Percentiles rank a stretch among this genome's conserved stretches.
These are phyloP conservation scores for Myiozetetes cayanensis DNA, from an alignment of 2,113 vertebrate genomes.

Conservation along the genomic window DNA sequence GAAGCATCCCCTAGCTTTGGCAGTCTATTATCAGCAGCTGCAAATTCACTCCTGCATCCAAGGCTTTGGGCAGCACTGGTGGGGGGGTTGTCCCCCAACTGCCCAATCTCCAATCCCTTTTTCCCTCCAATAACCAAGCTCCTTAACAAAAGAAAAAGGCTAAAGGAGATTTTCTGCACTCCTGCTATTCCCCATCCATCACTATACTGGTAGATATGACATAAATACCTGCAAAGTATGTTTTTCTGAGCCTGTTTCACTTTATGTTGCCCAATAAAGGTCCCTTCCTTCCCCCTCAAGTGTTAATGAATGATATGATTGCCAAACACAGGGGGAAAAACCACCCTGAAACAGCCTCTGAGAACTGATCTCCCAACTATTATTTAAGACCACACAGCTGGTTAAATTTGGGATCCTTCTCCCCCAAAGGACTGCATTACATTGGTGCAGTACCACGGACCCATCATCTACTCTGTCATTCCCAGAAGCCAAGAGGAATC, in stretches of 20 bases:
- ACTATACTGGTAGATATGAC: neutral
- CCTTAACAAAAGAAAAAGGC: neutral
- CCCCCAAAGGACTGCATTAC: rapidly evolving
- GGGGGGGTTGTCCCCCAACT: neutral
- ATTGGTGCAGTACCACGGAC: rapidly evolving
- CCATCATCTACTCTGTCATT: neutral
- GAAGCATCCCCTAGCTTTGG: neutral
- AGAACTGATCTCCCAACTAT: neutral
- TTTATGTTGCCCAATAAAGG: neutral
- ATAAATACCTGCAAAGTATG: neutral
- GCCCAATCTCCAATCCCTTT: neutral
- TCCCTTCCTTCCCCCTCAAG: neutral
- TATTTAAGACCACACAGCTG: neutral
- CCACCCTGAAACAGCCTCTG: neutral
- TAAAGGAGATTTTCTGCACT: neutral
- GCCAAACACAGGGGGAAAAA: neutral
- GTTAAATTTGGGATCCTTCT: neutral
- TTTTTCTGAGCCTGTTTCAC: neutral
- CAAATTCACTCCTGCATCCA: neutral
- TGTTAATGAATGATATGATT: neutral
- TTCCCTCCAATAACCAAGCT: neutral
- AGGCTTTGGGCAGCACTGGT: neutral
- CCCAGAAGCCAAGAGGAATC: neutral
- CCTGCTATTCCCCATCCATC: neutral
- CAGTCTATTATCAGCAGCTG: neutral